Evolutionary conservation across 2,113 vertebrate genomes (phyloP).

Genomic region (Scatophagus argus): DNA sequence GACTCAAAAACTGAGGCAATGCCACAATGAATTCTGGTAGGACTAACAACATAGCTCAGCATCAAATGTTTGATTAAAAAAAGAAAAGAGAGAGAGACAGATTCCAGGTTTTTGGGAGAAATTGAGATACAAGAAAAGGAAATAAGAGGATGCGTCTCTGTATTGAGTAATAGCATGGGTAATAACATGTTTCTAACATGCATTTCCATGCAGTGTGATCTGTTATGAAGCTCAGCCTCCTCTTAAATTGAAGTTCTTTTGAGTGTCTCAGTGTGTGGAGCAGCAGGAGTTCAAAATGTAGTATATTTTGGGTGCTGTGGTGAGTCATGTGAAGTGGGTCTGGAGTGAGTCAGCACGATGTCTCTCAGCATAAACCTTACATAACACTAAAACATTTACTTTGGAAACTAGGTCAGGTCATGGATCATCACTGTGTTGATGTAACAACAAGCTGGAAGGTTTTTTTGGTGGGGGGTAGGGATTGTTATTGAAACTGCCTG

Average conservation of each 20-base stretch:
- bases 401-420: constrained; percentile 53
- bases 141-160: background rate
- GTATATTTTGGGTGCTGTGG: constrained; percentile 36
- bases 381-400: constrained; percentile 56
- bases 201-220: background rate
- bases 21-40: background rate
- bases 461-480: background rate
- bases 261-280: background rate
- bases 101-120: background rate
- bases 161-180: background rate
- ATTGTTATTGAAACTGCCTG: background rate
- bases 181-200: background rate
- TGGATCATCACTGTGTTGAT: constrained; percentile 19
- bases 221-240: background rate
- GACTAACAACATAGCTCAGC: background rate
- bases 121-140: background rate
- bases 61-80: background rate
- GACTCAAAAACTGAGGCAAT: background rate
- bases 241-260: background rate
- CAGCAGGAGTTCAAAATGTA: constrained; percentile 10
- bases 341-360: constrained; percentile 66
- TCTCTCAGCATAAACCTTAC: constrained; percentile 55
- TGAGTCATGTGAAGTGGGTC: constrained; percentile 71
- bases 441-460: constrained; percentile 17
- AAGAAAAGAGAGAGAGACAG: background rate